Evolutionary conservation across 2,888 invertebrate genomes (phyloP).

Genomic region (Tineola bisselliella): DNA sequence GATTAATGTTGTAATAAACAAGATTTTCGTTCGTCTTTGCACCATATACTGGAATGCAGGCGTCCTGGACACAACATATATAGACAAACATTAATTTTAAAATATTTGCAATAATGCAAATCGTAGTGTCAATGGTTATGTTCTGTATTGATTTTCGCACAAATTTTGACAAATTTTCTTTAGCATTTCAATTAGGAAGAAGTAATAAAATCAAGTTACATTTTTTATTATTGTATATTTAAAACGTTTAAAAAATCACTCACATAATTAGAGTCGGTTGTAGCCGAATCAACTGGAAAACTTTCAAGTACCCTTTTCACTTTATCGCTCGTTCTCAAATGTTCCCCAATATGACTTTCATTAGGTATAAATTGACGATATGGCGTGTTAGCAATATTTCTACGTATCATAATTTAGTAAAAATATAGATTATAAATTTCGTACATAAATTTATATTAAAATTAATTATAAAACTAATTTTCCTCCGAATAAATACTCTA

Average conservation of each 20-base stretch:
- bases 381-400: not conserved
- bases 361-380: not conserved
- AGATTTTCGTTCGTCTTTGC: not conserved
- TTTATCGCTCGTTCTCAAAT: constrained; percentile 48
- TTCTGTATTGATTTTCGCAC: too few species aligned
- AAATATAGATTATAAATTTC: not conserved
- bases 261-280: not conserved
- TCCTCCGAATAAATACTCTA: not conserved
- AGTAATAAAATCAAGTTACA: too few species aligned
- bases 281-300: constrained; percentile 30
- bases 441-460: not conserved
- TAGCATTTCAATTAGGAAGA: too few species aligned
- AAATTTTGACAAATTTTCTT: too few species aligned
- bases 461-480: not conserved
- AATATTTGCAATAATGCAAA: too few species aligned
- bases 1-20: not conserved
- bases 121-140: too few species aligned
- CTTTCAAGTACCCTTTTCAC: constrained; percentile 33
- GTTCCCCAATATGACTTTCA: constrained; percentile 29
- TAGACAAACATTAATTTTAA: too few species aligned
- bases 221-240: too few species aligned
- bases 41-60: not conserved
- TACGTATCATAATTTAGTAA: not conserved
- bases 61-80: not conserved
- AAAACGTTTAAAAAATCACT: not conserved